These are phyloP conservation scores for Sorex fumeus DNA, from an alignment of 2,113 vertebrate species.

Conservation along the genomic window DNA sequence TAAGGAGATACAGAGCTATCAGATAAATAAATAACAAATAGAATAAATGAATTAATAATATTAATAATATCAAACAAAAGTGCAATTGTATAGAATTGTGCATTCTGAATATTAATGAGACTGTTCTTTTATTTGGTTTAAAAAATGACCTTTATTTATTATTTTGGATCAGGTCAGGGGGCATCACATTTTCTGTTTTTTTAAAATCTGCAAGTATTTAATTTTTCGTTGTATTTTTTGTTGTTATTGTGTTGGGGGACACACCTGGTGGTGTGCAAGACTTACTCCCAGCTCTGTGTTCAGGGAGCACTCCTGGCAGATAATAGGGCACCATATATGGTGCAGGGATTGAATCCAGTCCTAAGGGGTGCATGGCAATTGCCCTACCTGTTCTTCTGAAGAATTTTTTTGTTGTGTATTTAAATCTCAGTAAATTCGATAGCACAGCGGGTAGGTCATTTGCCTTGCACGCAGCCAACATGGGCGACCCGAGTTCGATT, in stretches of 20 bases:
- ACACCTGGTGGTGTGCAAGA: too few relatives aligned
- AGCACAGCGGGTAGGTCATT: too few relatives aligned
- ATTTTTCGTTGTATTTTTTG: neutral
- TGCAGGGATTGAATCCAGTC: too few relatives aligned
- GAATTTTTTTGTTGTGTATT: neutral
- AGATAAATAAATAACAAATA: neutral
- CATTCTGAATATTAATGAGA: too few relatives aligned
- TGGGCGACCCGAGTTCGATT: too few relatives aligned
- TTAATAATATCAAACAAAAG: neutral
- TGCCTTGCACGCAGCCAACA: too few relatives aligned
- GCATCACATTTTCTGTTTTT: neutral
- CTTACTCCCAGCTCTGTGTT: too few relatives aligned
- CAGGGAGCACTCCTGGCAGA: too few relatives aligned
- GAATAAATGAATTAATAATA: neutral
- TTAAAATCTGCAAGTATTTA: neutral
- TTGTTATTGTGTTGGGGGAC: too few relatives aligned
- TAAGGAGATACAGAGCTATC: neutral
- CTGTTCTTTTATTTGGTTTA: neutral
- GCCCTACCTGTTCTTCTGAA: neutral
- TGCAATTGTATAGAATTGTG: neutral
- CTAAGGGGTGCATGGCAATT: too few relatives aligned
- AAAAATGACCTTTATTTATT: neutral
- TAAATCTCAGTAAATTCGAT: neutral
- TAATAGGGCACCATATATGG: too few relatives aligned
- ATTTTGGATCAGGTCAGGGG: neutral